Conservation (phyloP, 2,113 vertebrate genomes). For the Lipophrys pholis region DNA sequence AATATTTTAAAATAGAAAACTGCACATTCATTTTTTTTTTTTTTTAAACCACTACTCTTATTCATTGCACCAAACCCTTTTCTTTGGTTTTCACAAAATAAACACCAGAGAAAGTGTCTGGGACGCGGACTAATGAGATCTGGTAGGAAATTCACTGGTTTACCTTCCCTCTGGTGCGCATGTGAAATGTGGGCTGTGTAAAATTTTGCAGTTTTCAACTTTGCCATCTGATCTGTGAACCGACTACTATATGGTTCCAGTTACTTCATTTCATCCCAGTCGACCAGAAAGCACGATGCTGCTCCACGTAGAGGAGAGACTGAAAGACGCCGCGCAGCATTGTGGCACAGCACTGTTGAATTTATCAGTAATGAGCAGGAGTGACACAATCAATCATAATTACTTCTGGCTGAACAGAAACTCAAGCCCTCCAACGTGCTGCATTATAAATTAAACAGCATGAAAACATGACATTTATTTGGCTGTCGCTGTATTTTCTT, state of each 20-base stretch:
- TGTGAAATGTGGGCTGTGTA: not conserved
- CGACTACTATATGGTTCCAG: constrained; percentile 2
- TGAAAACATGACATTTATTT: constrained; percentile 4
- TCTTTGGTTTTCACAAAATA: not conserved
- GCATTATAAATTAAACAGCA: not conserved
- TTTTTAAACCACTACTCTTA: no score
- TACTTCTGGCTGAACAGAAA: constrained; percentile 1
- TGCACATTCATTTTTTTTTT: no score
- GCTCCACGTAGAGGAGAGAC: constrained; percentile 17
- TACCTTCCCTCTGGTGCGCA: not conserved
- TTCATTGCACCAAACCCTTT: no score
- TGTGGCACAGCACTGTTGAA: constrained; percentile 18
- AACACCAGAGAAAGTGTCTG: not conserved
- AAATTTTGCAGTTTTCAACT: constrained; percentile 20
- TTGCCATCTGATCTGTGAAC: constrained; percentile 17
- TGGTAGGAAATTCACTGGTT: not conserved
- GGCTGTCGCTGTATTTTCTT: not conserved
- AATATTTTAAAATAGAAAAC: no score
- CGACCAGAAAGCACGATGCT: constrained; percentile 36
- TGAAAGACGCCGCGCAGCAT: constrained; percentile 12
- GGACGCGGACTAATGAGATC: constrained; percentile 9
- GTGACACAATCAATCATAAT: constrained; percentile 34
- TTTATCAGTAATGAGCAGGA: constrained; percentile 31
- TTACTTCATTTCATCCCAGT: constrained; percentile 35
- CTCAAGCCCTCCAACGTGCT: not conserved